Conservation (phyloP, 2,113 vertebrate species). For the Ochotona curzoniae region DNA sequence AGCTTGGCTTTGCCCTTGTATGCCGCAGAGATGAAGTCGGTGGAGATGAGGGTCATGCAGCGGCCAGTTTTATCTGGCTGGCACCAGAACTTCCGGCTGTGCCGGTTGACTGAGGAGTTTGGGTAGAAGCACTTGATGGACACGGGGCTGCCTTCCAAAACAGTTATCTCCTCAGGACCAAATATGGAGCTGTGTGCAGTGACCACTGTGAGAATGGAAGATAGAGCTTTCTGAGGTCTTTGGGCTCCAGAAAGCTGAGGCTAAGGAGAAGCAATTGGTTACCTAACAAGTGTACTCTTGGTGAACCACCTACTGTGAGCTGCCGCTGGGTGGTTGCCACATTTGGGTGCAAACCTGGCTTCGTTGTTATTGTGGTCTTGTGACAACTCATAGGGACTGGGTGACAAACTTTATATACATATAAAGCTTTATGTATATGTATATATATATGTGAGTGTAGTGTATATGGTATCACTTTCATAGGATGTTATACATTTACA, state of each 20-base stretch:
- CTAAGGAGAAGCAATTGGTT: background rate
- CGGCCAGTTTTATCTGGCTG: background rate
- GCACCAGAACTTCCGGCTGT: conserved; percentile 87
- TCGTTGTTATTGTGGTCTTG: background rate
- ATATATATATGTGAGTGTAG: too few species aligned
- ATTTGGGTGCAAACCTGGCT: background rate
- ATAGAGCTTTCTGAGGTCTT: background rate
- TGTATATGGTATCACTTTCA: background rate
- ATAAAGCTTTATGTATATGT: too few species aligned
- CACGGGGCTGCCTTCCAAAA: background rate
- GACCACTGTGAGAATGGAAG: conserved; percentile 67
- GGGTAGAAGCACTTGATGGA: conserved; percentile 86
- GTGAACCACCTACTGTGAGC: background rate
- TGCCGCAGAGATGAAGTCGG: background rate
- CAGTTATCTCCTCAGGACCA: conserved; percentile 78
- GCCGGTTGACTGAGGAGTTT: conserved; percentile 67
- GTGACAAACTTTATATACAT: background rate
- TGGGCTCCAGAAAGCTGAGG: background rate
- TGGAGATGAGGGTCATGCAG: conserved; percentile 77
- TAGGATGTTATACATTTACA: background rate
- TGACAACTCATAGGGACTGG: background rate
- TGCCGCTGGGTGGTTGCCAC: background rate
- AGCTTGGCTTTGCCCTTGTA: conserved; percentile 69
- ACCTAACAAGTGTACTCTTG: background rate
- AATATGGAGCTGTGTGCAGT: conserved; percentile 82